These are phyloP conservation scores for Enteromius thamalakanensis DNA, from an alignment of 2,797 vertebrate genomes.

Conservation along the genomic window DNA sequence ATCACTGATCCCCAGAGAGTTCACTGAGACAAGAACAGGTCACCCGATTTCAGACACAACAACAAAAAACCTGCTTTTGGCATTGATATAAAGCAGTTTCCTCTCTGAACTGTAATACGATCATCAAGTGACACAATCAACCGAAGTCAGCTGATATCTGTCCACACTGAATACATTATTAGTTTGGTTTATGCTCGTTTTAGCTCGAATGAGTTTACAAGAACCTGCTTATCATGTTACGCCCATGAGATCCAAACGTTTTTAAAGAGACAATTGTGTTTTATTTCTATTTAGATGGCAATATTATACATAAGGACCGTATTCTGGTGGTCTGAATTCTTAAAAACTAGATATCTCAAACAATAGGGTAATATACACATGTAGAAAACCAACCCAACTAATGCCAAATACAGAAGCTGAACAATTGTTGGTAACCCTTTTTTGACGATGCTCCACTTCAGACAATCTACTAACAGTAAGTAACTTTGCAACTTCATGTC, in stretches of 20 bases:
- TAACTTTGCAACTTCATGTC: no score
- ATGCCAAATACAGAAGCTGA: no score
- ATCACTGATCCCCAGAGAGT: conserved; percentile 89
- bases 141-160: background rate
- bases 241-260: background rate
- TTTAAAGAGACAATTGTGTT: background rate
- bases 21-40: conserved; percentile 75
- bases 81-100: background rate
- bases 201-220: background rate
- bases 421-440: no score
- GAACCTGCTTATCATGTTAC: background rate
- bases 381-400: background rate
- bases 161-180: background rate
- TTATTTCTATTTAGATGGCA: background rate
- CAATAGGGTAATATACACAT: no score
- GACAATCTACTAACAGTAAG: no score
- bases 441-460: no score
- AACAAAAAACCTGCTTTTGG: background rate
- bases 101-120: background rate
- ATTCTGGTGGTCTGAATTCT: background rate
- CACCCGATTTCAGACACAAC: conserved; percentile 19
- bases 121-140: background rate
- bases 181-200: background rate
- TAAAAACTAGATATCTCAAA: background rate
- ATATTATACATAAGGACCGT: background rate